Percentiles rank a stretch among this genome's conserved stretches.
These are phyloP conservation scores for Nebria brevicollis DNA, from an alignment of 2,888 invertebrate species.

Conservation along the genomic window DNA sequence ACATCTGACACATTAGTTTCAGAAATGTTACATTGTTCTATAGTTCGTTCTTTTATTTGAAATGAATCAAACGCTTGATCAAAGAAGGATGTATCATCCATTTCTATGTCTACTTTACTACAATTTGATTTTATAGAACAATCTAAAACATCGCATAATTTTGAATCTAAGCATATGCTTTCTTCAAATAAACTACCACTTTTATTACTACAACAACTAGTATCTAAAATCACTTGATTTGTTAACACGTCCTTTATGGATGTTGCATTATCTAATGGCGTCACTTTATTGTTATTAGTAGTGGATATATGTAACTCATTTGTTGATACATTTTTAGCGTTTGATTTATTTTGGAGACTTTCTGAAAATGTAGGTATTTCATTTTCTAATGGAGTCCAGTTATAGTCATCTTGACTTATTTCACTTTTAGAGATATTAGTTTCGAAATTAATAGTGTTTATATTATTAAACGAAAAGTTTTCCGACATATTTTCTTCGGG, in stretches of 20 bases:
- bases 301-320: not conserved
- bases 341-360: not conserved
- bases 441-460: not conserved
- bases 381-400: constrained; percentile 37
- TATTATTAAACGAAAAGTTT: not conserved
- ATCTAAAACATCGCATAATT: constrained; percentile 41
- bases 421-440: not conserved
- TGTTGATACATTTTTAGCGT: not conserved
- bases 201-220: constrained; percentile 18
- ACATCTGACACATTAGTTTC: constrained; percentile 23
- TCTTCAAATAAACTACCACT: constrained; percentile 46
- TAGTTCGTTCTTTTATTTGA: constrained; percentile 13
- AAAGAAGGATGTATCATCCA: constrained; percentile 43
- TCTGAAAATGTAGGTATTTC: constrained; percentile 34
- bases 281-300: not conserved
- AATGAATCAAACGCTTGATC: constrained; percentile 48
- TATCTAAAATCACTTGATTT: constrained; percentile 14
- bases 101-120: constrained; percentile 29
- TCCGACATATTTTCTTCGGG: not conserved
- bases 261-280: not conserved
- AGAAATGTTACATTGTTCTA: not conserved
- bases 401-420: constrained; percentile 16
- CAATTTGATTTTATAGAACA: not conserved
- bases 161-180: constrained; percentile 41
- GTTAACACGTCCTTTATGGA: constrained; percentile 4